phyloP scores from a whole-genome alignment of 2,888 invertebrate genomes.

The Drosophila kanekoi region DNA sequence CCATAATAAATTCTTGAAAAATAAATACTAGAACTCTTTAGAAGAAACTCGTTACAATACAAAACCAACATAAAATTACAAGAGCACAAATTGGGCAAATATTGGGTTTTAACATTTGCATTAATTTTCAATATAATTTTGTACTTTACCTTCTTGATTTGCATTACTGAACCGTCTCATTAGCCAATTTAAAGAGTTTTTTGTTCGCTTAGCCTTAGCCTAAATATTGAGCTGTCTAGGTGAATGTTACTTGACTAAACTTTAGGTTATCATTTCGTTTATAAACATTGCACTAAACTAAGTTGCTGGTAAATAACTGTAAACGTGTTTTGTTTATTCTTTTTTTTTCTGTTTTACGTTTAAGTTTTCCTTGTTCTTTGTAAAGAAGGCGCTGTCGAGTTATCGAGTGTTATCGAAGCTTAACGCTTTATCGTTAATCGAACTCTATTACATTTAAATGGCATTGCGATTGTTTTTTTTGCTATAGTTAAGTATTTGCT shows the following conservation, averaged over 20 bases:
- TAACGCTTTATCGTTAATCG: slow-evolving; percentile 18
- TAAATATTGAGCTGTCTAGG: slow-evolving; percentile 49
- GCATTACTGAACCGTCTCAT: slow-evolving; percentile 31
- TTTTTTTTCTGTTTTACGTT: slow-evolving; percentile 21
- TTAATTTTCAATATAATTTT: slow-evolving; percentile 2
- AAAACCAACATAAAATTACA: slow-evolving; percentile 13
- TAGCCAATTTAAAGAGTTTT: slow-evolving; percentile 25
- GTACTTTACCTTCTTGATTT: slow-evolving; percentile 48
- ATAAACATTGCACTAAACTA: slow-evolving; percentile 60
- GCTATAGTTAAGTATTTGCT: slow-evolving; percentile 54
- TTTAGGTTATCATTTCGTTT: slow-evolving; percentile 37
- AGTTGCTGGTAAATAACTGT: slow-evolving; percentile 68
- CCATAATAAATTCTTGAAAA: slow-evolving; percentile 14
- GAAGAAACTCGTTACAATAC: slow-evolving; percentile 5
- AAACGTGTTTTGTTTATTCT: slow-evolving; percentile 22
- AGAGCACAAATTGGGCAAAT: slow-evolving; percentile 7
- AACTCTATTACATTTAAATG: slow-evolving; percentile 42
- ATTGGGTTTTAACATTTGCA: background rate
- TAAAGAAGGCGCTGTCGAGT: slow-evolving; percentile 64
- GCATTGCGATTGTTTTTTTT: slow-evolving; percentile 47
- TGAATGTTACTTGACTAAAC: slow-evolving; percentile 35
- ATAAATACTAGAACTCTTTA: background rate
- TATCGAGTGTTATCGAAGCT: slow-evolving; percentile 18
- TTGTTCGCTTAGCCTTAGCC: slow-evolving; percentile 23
- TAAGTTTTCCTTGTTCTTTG: slow-evolving; percentile 33